Conservation (phyloP, 2,113 vertebrate species). For the Phainopepla nitens region DNA sequence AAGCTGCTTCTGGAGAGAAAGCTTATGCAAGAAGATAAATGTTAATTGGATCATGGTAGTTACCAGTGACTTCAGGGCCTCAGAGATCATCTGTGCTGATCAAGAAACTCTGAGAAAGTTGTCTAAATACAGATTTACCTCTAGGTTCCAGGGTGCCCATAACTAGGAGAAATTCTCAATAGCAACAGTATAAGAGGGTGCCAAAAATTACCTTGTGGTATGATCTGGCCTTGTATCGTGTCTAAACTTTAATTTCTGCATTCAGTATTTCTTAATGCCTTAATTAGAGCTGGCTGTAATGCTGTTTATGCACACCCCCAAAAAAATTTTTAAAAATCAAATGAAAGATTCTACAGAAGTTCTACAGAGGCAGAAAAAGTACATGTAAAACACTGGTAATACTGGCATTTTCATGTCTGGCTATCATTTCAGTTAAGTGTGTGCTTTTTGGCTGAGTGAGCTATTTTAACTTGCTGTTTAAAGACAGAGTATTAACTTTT, state of each 20-base stretch:
- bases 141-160: background rate
- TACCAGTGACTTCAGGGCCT: background rate
- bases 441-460: background rate
- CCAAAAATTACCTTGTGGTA: background rate
- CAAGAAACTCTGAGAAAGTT: background rate
- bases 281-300: background rate
- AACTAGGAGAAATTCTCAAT: background rate
- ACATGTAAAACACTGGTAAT: background rate
- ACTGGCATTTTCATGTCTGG: background rate
- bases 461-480: slow-evolving; percentile 19
- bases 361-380: background rate
- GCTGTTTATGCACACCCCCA: background rate
- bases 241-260: background rate
- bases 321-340: background rate
- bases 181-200: background rate
- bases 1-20: background rate
- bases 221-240: background rate
- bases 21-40: background rate
- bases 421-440: background rate
- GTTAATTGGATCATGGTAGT: background rate
- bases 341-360: background rate
- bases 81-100: background rate
- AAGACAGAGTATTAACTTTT: background rate
- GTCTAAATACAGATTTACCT: background rate
- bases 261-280: background rate